Evolutionary conservation across 2,113 vertebrate genomes (phyloP).

Genomic region (Oryzias celebensis): DNA sequence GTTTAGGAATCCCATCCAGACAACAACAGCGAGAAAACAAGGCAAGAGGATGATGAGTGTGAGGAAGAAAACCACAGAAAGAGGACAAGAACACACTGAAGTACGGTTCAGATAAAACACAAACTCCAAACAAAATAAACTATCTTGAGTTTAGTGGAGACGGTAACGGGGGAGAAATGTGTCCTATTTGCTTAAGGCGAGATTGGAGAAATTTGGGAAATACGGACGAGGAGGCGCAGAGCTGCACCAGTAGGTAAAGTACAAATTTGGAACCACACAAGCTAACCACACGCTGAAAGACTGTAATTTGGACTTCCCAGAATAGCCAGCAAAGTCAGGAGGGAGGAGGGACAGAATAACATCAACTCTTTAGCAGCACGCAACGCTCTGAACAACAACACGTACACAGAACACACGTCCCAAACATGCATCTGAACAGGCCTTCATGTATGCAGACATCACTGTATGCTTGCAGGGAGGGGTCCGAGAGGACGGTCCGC

Average conservation of each 20-base stretch:
- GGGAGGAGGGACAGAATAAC: slow-evolving; percentile 72
- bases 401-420: slow-evolving; percentile 41
- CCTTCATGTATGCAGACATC: slow-evolving; percentile 7
- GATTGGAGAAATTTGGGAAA: slow-evolving; percentile 13
- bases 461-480: background rate
- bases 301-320: slow-evolving; percentile 83
- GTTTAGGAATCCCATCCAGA: slow-evolving; percentile 48
- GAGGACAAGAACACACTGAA: background rate
- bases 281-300: slow-evolving; percentile 78
- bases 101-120: background rate
- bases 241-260: slow-evolving; percentile 66
- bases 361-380: slow-evolving; percentile 78
- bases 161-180: slow-evolving; percentile 6
- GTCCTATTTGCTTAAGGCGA: slow-evolving; percentile 23
- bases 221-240: slow-evolving; percentile 29
- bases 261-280: slow-evolving; percentile 78
- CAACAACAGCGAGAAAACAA: slow-evolving; percentile 66
- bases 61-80: slow-evolving; percentile 5
- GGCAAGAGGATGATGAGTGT: slow-evolving; percentile 4
- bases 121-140: background rate
- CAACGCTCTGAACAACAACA: slow-evolving; percentile 71
- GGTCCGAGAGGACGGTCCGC: no score
- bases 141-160: slow-evolving; percentile 2
- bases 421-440: background rate
- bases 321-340: slow-evolving; percentile 79